phyloP scores from a whole-genome alignment of 2,797 vertebrate species.

The Myiotriccus ornatus region DNA sequence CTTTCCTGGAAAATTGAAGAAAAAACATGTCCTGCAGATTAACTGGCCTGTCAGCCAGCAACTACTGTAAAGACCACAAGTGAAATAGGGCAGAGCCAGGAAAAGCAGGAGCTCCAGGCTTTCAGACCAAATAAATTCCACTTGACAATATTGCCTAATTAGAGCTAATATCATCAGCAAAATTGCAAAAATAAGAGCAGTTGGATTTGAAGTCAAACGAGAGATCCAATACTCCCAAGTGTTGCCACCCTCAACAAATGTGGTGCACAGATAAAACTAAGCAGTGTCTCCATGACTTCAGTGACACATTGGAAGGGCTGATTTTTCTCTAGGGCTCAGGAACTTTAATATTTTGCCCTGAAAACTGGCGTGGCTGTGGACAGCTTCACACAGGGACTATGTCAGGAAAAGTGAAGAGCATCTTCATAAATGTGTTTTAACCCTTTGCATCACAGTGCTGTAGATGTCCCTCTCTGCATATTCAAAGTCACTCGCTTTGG shows the following conservation, averaged over 20 bases:
- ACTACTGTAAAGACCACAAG: slow-evolving; percentile 42
- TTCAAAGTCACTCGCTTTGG: not conserved
- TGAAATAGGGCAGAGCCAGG: slow-evolving; percentile 1
- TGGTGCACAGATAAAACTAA: not conserved
- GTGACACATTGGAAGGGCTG: not conserved
- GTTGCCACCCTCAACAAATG: not conserved
- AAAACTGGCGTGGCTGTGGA: not conserved
- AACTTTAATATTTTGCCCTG: not conserved
- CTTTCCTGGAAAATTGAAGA: slow-evolving; percentile 27
- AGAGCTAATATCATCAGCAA: slow-evolving; percentile 6
- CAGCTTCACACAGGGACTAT: not conserved
- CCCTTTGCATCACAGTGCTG: not conserved
- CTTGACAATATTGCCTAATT: not conserved
- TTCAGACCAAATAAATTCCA: slow-evolving; percentile 3
- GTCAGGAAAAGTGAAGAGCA: not conserved
- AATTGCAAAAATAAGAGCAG: not conserved
- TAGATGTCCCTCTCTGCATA: not conserved
- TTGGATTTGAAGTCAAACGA: not conserved
- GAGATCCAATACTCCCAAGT: not conserved
- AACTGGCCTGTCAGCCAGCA: slow-evolving; percentile 39
- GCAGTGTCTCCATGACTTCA: not conserved
- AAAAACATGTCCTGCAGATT: slow-evolving; percentile 29
- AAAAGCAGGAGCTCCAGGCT: slow-evolving; percentile 8
- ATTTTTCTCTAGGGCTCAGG: not conserved
- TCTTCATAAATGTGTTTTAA: not conserved